Evolutionary conservation across 2,888 invertebrate species (phyloP).

Genomic region (Tetheella fluctuosa): DNA sequence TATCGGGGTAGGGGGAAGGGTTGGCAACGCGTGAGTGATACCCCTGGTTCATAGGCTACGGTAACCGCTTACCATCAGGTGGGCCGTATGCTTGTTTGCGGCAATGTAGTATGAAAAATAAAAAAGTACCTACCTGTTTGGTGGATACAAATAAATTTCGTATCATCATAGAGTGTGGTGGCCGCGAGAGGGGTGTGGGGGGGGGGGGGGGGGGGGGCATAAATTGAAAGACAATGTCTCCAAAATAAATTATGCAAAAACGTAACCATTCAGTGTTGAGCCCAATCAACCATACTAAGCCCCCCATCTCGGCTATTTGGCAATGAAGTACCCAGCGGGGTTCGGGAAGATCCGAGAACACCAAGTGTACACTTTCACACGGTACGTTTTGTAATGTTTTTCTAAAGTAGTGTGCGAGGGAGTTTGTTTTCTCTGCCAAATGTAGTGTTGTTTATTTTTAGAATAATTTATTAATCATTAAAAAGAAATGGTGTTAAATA

Average conservation of each 20-base stretch:
- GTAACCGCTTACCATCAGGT: too few species aligned
- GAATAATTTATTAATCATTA: neutral
- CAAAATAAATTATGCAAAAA: slow-evolving; percentile 7
- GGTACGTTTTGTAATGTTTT: slow-evolving; percentile 12
- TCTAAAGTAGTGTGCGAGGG: neutral
- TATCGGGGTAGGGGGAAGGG: too few species aligned
- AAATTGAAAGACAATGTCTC: slow-evolving; percentile 3
- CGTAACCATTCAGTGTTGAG: neutral
- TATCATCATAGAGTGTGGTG: too few species aligned
- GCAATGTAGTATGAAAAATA: too few species aligned
- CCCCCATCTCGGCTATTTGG: neutral
- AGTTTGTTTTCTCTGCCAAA: neutral
- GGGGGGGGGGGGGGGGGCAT: too few species aligned
- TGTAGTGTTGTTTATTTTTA: neutral
- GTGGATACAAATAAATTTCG: too few species aligned
- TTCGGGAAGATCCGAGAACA: neutral
- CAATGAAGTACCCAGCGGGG: neutral
- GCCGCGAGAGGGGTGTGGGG: too few species aligned
- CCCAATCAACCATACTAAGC: neutral
- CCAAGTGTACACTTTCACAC: slow-evolving; percentile 14
- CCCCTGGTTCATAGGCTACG: too few species aligned
- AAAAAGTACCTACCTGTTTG: too few species aligned
- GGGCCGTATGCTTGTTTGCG: too few species aligned
- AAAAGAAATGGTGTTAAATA: neutral
- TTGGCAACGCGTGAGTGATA: too few species aligned